These are phyloP conservation scores for Notospermus geniculatus DNA, from an alignment of 1,140 invertebrate genomes.

Conservation along the genomic window DNA sequence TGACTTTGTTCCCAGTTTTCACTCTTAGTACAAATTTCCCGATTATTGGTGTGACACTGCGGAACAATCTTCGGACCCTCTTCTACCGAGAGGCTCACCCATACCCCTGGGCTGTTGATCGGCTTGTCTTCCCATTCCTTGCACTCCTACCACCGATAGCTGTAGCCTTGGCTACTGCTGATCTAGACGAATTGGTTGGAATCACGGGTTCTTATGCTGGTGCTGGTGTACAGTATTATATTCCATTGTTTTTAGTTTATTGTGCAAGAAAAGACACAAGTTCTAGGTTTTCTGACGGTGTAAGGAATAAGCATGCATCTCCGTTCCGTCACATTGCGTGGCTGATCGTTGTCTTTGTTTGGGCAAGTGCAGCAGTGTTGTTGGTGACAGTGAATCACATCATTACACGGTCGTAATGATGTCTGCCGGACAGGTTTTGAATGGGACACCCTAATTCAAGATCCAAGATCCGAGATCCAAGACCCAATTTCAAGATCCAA, in stretches of 20 bases:
- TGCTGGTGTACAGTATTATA: conserved; percentile 90
- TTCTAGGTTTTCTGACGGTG: neutral
- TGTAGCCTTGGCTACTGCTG: conserved; percentile 79
- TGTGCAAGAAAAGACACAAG: conserved; percentile 62
- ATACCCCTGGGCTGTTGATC: conserved; percentile 35
- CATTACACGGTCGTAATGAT: conserved; percentile 56
- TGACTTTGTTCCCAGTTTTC: conserved; percentile 94
- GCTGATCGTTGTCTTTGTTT: conserved; percentile 78
- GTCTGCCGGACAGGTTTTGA: too few species aligned
- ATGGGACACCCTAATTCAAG: too few species aligned
- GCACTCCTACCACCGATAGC: conserved; percentile 81
- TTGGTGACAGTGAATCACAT: conserved; percentile 73
- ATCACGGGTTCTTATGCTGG: conserved; percentile 91
- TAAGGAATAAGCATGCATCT: conserved; percentile 64
- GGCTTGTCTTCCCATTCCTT: conserved; percentile 59
- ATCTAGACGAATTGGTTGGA: conserved; percentile 68
- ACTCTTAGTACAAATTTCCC: conserved; percentile 95
- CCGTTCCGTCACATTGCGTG: conserved; percentile 75
- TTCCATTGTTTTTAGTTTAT: conserved; percentile 84
- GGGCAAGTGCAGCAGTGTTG: conserved; percentile 76
- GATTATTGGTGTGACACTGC: conserved; percentile 92
- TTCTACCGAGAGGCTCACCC: conserved; percentile 55
- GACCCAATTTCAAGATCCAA: too few species aligned
- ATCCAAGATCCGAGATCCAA: too few species aligned
- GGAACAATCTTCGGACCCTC: conserved; percentile 88